Conservation (phyloP, 2,113 vertebrate species). For the Ginglymostoma cirratum region DNA sequence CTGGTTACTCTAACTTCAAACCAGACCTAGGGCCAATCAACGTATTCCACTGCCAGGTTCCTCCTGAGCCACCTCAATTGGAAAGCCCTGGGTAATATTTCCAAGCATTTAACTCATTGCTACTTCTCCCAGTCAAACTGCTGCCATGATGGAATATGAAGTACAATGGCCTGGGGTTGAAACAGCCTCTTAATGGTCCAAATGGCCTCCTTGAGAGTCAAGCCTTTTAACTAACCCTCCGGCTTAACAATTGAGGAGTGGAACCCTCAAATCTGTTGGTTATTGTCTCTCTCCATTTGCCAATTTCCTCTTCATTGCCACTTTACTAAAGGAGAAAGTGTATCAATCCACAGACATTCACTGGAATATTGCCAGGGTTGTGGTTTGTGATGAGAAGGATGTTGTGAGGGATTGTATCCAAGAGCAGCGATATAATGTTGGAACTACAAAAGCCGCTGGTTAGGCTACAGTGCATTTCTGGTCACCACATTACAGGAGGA, state of each 20-base stretch:
- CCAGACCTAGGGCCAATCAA: too few species aligned
- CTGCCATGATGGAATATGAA: background rate
- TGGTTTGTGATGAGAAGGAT: background rate
- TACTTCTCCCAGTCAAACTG: background rate
- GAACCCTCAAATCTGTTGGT: background rate
- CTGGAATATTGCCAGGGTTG: background rate
- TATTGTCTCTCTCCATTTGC: background rate
- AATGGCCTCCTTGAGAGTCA: background rate
- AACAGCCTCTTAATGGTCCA: background rate
- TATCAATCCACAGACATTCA: background rate
- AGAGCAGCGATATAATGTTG: too few species aligned
- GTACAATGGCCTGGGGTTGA: background rate
- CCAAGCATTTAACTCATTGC: background rate
- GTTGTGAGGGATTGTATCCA: too few species aligned
- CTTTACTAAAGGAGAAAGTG: background rate
- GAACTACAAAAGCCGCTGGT: too few species aligned
- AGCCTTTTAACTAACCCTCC: background rate
- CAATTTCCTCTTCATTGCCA: background rate
- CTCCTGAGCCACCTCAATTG: background rate
- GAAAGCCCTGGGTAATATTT: too few species aligned
- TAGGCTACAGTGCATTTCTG: too few species aligned
- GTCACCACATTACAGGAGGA: too few species aligned
- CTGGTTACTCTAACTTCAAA: background rate
- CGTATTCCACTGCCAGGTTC: background rate
- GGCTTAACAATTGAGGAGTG: background rate